Evolutionary conservation across 2,113 vertebrate genomes (phyloP).

Genomic region (Ptilorrhoa leucosticta): DNA sequence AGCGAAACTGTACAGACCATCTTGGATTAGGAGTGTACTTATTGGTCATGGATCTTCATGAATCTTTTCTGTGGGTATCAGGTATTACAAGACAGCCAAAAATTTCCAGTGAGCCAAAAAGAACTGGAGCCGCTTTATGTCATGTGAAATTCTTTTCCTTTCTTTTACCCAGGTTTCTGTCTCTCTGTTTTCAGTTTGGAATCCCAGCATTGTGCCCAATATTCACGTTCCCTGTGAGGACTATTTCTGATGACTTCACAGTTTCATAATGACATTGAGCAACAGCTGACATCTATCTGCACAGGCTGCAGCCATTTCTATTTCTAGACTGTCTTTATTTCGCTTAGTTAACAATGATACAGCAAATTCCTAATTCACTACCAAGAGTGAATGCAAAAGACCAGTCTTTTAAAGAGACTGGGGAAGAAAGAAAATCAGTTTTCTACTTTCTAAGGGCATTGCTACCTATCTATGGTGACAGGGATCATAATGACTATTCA

Average conservation of each 20-base stretch:
- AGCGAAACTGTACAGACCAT: neutral
- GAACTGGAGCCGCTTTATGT: neutral
- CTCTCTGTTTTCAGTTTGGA: neutral
- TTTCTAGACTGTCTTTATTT: slow-evolving; percentile 3
- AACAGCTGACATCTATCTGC: neutral
- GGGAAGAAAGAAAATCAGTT: neutral
- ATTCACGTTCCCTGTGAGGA: neutral
- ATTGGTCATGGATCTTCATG: neutral
- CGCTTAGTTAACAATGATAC: slow-evolving; percentile 23
- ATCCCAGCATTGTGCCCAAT: neutral
- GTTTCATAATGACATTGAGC: slow-evolving; percentile 37
- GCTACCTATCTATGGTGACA: neutral
- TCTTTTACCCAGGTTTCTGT: neutral
- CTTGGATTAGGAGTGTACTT: neutral
- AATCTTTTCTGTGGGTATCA: neutral
- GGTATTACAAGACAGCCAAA: neutral
- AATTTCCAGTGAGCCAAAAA: neutral
- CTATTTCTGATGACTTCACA: slow-evolving; percentile 7
- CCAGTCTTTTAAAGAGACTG: neutral
- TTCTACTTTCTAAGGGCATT: neutral
- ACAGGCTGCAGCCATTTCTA: neutral
- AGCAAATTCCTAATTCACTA: slow-evolving; percentile 9
- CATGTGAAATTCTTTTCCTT: neutral
- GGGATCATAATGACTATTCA: neutral
- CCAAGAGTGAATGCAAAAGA: neutral